Conservation (phyloP, 2,113 vertebrate genomes). For the Centrocercus urophasianus region DNA sequence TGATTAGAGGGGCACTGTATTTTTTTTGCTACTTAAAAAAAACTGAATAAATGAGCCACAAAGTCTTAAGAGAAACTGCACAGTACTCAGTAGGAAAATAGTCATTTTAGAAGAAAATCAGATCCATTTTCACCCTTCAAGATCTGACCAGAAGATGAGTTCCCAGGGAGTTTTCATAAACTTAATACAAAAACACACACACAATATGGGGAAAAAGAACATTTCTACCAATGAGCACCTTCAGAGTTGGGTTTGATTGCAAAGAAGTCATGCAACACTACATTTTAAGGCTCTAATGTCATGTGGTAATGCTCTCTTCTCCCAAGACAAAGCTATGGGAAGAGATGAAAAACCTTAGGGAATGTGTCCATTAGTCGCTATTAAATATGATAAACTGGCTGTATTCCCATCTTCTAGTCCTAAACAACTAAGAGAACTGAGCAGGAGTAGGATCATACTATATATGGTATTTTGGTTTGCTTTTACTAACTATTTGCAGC, state of each 20-base stretch:
- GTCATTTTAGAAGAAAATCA: background rate
- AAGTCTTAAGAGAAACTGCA: background rate
- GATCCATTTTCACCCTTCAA: background rate
- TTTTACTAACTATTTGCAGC: background rate
- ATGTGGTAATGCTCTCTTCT: background rate
- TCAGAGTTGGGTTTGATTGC: background rate
- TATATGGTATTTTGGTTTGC: background rate
- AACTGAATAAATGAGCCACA: background rate
- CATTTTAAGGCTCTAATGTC: background rate
- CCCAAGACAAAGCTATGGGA: background rate
- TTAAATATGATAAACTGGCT: constrained; percentile 23
- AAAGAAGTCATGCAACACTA: background rate
- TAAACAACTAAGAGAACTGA: background rate
- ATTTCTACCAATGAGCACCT: background rate
- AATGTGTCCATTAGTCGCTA: background rate
- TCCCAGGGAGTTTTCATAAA: background rate
- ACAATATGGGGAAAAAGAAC: background rate
- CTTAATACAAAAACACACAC: background rate
- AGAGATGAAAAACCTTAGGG: constrained; percentile 7
- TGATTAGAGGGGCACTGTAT: background rate
- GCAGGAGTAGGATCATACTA: background rate
- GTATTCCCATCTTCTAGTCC: background rate
- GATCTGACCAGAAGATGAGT: background rate
- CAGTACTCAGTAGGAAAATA: background rate
- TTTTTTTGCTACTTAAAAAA: background rate